Evolutionary conservation across 2,797 vertebrate species (phyloP).

Genomic region (Manis javanica): DNA sequence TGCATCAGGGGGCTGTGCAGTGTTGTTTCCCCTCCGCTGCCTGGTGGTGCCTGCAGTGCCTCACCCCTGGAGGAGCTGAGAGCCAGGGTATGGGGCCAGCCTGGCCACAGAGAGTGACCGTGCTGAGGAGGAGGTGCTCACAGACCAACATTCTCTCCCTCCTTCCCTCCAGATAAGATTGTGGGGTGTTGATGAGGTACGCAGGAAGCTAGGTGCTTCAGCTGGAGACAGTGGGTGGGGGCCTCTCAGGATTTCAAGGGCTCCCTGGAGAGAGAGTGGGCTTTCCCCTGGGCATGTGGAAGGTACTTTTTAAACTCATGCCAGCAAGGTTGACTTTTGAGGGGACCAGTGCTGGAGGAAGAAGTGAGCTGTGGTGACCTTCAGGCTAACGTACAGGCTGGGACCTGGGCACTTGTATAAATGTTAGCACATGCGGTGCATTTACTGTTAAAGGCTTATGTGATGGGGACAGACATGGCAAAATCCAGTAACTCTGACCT

Average conservation of each 20-base stretch:
- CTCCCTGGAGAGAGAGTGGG: not conserved
- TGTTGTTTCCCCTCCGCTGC: not conserved
- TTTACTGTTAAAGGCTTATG: not conserved
- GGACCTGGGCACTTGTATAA: no score
- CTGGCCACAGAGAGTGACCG: not conserved
- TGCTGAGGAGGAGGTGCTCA: not conserved
- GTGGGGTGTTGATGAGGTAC: not conserved
- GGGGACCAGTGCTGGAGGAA: not conserved
- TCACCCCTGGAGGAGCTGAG: not conserved
- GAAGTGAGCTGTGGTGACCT: not conserved
- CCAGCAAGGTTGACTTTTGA: not conserved
- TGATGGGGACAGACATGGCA: not conserved
- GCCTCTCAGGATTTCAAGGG: not conserved
- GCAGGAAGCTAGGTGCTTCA: not conserved
- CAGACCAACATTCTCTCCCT: not conserved
- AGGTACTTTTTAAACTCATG: not conserved
- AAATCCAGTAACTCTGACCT: not conserved
- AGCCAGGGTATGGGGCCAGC: not conserved
- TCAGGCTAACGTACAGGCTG: no score
- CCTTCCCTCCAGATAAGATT: not conserved
- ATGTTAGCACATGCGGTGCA: not conserved
- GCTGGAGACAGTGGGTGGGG: not conserved
- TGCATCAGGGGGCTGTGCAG: not conserved
- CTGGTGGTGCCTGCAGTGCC: accelerated
- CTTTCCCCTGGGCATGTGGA: not conserved